phyloP scores from a whole-genome alignment of 2,797 vertebrate species.

The Coilia nasus region DNA sequence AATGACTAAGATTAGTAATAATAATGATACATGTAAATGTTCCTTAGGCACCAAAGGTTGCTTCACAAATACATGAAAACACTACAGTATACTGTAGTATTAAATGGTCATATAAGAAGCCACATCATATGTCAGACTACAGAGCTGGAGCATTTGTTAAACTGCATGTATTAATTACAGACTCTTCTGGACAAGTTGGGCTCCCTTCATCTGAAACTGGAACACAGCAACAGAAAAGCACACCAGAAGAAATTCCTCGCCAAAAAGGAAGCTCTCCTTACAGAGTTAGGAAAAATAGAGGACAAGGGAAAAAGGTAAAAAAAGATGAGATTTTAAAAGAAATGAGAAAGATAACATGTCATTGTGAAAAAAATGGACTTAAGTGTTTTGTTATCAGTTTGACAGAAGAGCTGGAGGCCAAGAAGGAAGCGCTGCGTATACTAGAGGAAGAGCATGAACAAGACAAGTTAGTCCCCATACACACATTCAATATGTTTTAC shows the following conservation, averaged over 20 bases:
- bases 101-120: no score
- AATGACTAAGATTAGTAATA: no score
- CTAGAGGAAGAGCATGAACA: not conserved
- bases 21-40: no score
- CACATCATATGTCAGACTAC: no score
- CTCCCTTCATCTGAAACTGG: slow-evolving; percentile 1
- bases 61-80: no score
- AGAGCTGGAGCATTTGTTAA: no score
- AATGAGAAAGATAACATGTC: not conserved
- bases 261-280: slow-evolving; percentile 4
- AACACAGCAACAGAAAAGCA: slow-evolving; percentile 23
- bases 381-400: not conserved
- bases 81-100: no score
- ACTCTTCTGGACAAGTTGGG: slow-evolving; percentile 4
- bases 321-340: not conserved
- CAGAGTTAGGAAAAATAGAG: not conserved
- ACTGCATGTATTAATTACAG: not conserved
- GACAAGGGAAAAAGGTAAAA: not conserved
- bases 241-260: slow-evolving; percentile 17
- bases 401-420: not conserved
- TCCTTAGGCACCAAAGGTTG: no score
- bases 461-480: not conserved
- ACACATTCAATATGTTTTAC: not conserved
- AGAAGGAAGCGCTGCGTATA: not conserved
- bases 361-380: not conserved